A percentile compares a stretch with the other conserved stretches of the same genome.
Conservation (phyloP, 2,113 vertebrate genomes). For the Alectura lathami region DNA sequence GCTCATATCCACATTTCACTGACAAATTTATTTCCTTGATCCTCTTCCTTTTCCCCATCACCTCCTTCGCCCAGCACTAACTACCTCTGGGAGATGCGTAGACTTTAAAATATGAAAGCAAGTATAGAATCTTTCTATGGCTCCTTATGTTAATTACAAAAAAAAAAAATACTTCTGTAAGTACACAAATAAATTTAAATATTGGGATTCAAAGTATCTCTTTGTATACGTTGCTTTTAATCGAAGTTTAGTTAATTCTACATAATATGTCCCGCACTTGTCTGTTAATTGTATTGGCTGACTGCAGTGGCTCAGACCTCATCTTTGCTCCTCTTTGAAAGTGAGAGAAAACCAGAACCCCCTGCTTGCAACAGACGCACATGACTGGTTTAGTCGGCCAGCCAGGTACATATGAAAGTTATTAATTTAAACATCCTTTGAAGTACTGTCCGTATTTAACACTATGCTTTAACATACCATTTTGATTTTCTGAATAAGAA, state of each 20-base stretch:
- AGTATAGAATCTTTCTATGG: background rate
- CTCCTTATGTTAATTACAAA: background rate
- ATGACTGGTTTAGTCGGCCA: fast-evolving
- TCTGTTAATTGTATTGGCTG: background rate
- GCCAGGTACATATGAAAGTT: background rate
- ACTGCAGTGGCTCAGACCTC: background rate
- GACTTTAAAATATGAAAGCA: background rate
- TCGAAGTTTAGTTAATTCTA: background rate
- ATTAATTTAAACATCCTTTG: background rate
- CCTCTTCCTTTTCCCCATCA: background rate
- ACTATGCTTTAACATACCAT: background rate
- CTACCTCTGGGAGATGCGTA: background rate
- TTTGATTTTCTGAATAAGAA: background rate
- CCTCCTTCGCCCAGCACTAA: background rate
- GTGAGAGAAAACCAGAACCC: background rate
- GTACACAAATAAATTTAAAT: background rate
- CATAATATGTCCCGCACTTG: background rate
- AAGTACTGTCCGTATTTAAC: background rate
- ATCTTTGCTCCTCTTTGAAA: background rate
- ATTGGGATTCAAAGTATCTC: background rate
- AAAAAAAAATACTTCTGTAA: background rate
- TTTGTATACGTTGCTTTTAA: background rate
- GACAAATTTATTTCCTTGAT: background rate
- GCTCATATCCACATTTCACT: background rate
- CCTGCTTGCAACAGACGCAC: background rate